Conservation (phyloP, 2,888 invertebrate genomes). For the Watsonalla cultraria region DNA sequence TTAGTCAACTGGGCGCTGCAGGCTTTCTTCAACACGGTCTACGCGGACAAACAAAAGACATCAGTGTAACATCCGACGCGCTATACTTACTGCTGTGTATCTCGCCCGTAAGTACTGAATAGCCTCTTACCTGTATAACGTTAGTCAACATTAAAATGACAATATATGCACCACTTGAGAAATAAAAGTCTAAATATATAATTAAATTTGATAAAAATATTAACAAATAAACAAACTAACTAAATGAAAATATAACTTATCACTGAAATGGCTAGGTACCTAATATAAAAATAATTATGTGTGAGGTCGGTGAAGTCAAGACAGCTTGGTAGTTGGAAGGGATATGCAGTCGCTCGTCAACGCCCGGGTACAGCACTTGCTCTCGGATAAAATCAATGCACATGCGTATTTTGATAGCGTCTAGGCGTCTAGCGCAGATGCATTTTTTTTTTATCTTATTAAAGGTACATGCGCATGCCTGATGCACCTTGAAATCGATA, state of each 20-base stretch:
- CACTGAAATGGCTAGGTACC: too few relatives aligned
- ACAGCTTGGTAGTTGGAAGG: neutral
- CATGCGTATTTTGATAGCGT: neutral
- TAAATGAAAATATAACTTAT: too few relatives aligned
- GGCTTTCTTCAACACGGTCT: slow-evolving; percentile 59
- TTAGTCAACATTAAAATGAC: neutral
- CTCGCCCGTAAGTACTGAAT: too few relatives aligned
- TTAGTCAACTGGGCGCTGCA: slow-evolving; percentile 59
- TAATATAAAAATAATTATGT: too few relatives aligned
- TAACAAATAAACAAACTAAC: too few relatives aligned
- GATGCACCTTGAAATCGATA: neutral
- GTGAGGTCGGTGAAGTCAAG: too few relatives aligned
- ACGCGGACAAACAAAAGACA: slow-evolving; percentile 9
- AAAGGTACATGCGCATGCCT: neutral
- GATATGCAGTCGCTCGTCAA: too few relatives aligned
- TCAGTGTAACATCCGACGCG: slow-evolving; percentile 3
- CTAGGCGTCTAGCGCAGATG: neutral
- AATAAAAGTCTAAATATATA: neutral
- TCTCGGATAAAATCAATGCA: neutral
- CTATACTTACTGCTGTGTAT: too few relatives aligned
- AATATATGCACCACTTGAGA: neutral
- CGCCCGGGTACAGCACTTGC: neutral
- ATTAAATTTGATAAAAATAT: too few relatives aligned
- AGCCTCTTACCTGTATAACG: neutral
- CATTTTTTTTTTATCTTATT: neutral